Evolutionary conservation across 1,140 invertebrate genomes (phyloP).

Genomic region (Neuroterus valhalla): DNA sequence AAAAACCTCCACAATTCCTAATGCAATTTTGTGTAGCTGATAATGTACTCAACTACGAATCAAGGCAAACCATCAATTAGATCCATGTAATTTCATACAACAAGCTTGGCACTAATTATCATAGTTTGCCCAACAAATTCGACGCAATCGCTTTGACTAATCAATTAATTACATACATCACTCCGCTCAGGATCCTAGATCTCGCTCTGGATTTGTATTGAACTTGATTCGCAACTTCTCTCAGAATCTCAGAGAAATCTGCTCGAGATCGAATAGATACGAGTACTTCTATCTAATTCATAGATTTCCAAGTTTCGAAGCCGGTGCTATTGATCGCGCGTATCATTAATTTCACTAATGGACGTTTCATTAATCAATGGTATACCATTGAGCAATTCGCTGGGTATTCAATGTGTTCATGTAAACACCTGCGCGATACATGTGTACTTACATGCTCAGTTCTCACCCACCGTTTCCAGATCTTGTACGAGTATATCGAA

Average conservation of each 20-base stretch:
- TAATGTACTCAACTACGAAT: no score
- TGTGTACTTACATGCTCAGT: constrained; percentile 1
- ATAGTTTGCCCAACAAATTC: constrained; percentile 25
- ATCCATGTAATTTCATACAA: background rate
- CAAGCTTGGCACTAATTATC: background rate
- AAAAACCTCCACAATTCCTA: no score
- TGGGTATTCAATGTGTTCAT: constrained; percentile 48
- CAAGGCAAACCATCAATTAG: background rate
- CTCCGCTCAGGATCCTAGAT: background rate
- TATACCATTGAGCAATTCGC: constrained; percentile 63
- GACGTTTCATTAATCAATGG: constrained; percentile 69
- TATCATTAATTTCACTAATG: constrained; percentile 72
- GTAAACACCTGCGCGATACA: constrained; percentile 25
- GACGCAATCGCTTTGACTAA: constrained; percentile 32
- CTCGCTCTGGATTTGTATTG: constrained; percentile 1
- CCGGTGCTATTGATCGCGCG: constrained; percentile 55
- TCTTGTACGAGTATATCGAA: constrained; percentile 44
- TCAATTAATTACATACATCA: constrained; percentile 27
- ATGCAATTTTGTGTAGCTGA: no score
- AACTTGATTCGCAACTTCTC: constrained; percentile 26
- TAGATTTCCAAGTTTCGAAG: constrained; percentile 24
- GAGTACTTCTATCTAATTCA: constrained; percentile 21
- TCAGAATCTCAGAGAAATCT: constrained; percentile 21
- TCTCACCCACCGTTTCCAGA: constrained; percentile 6
- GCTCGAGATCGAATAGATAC: constrained; percentile 29